Conservation (phyloP, 2,113 vertebrate species). For the Planiliza haematocheilus region DNA sequence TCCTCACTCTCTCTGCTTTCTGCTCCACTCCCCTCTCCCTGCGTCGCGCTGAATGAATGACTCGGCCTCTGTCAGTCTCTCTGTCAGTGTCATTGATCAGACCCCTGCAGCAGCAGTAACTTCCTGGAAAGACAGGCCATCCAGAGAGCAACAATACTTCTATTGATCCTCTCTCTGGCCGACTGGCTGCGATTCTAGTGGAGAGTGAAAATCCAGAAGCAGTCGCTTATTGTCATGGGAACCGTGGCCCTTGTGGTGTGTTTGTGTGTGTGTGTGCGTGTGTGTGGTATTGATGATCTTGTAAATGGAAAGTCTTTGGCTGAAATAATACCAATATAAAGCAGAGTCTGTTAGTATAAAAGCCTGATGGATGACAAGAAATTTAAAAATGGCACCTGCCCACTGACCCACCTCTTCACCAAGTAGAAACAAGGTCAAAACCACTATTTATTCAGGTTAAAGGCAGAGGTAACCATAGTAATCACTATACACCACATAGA, state of each 20-base stretch:
- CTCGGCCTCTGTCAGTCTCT: constrained; percentile 64
- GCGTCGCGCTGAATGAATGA: constrained; percentile 59
- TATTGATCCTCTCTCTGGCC: constrained; percentile 75
- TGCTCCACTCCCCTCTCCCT: background rate
- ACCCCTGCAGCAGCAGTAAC: constrained; percentile 62
- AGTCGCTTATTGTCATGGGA: constrained; percentile 69
- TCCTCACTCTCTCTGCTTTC: constrained; percentile 24
- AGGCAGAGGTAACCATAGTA: constrained; percentile 45
- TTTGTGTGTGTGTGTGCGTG: background rate
- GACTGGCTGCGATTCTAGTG: constrained; percentile 53
- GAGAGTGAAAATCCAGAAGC: constrained; percentile 66
- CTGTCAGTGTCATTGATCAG: constrained; percentile 77
- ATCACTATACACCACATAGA: constrained; percentile 28
- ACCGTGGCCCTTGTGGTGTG: constrained; percentile 17
- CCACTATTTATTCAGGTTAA: constrained; percentile 27
- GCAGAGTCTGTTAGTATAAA: background rate
- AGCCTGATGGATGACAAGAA: constrained; percentile 22
- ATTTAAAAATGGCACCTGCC: background rate
- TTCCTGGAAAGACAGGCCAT: constrained; percentile 77
- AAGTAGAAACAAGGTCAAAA: constrained; percentile 32
- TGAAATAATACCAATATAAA: background rate
- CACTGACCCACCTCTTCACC: constrained; percentile 7
- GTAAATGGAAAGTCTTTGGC: constrained; percentile 27
- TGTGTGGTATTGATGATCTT: constrained; percentile 18
- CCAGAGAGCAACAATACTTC: constrained; percentile 71